Base-by-base conservation (phyloP, 2,888 invertebrate species). In the Dasypogon diadema region DNA sequence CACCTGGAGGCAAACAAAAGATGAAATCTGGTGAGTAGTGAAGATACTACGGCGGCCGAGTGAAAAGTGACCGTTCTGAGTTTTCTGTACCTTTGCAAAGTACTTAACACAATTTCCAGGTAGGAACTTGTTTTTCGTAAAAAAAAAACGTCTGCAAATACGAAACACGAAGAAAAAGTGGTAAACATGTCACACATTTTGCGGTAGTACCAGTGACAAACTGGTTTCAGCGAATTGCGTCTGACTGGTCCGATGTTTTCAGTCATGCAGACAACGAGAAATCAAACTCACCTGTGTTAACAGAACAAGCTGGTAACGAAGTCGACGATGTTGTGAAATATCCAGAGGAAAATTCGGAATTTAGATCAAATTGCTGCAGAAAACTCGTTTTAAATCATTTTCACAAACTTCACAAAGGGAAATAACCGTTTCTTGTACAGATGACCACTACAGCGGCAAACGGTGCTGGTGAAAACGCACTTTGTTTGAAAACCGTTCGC, bases 301-400 rank as follows among this genome's bases (percentile, higher is more conserved):
- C 54, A 42, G 42, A 42, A 42, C 3, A 22, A 54, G 56, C 26
- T 26, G 56, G 5, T 26, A n/a, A 56, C 26, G 2, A 30, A 56
- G 48, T 22, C 26, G 16, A 26, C 21, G 10, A 21, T 22, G 54
- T 68, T 68, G 65, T 21, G 26, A 68, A 68, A 68, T 68, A 68
- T 68, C 65, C 65, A 68, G 37, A 21, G 18, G 24, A 68, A 26
- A 68, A 24, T 46, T 68, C 21, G 48, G 48, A 48, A 22, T 68
- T 26, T 24, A 16, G 34, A 68, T 18, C 24, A 68, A 24, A 26
- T 68, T 26, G 65, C 48, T 48, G 14, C 22, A 48, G 34, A 48
- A 24, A 48, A 68, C 48, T 68, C 6, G 26, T 68, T 68, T 54
- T 68, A 68, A 68, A 68, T 68, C 65, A 68, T 68, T 68, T 68